phyloP scores from a whole-genome alignment of 2,113 vertebrate species.

The Myotis lucifugus region DNA sequence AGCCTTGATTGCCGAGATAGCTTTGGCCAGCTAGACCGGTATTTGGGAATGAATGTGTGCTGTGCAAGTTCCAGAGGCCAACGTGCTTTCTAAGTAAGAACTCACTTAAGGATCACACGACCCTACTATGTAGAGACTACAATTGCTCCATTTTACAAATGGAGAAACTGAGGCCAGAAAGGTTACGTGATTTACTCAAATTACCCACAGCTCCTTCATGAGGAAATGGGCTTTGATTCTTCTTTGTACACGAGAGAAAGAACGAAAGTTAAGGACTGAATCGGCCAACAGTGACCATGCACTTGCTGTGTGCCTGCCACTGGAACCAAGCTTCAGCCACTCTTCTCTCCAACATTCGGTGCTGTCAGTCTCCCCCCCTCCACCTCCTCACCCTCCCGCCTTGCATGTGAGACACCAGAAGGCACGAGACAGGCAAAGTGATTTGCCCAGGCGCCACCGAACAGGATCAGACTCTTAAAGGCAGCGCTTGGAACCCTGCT shows the following conservation, averaged over 20 bases:
- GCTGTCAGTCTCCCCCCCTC: too few species aligned
- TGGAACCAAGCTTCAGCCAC: background rate
- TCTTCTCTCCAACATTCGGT: background rate
- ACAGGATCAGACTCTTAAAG: background rate
- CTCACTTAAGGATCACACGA: background rate
- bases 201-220: background rate
- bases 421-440: background rate
- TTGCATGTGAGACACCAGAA: background rate
- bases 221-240: background rate
- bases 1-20: background rate
- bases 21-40: background rate
- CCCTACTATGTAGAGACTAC: background rate
- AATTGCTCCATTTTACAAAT: background rate
- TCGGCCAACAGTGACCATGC: background rate
- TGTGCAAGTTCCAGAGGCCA: background rate
- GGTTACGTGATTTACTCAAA: background rate
- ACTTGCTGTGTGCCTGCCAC: background rate
- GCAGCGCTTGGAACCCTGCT: background rate
- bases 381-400: accelerated
- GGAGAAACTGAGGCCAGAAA: background rate
- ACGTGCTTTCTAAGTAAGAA: background rate
- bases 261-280: background rate
- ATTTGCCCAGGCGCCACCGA: background rate
- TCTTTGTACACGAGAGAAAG: background rate
- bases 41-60: background rate